A percentile compares a stretch with the other conserved stretches of the same genome.
Conservation (phyloP, 2,888 invertebrate genomes). For the Ceriagrion tenellum region DNA sequence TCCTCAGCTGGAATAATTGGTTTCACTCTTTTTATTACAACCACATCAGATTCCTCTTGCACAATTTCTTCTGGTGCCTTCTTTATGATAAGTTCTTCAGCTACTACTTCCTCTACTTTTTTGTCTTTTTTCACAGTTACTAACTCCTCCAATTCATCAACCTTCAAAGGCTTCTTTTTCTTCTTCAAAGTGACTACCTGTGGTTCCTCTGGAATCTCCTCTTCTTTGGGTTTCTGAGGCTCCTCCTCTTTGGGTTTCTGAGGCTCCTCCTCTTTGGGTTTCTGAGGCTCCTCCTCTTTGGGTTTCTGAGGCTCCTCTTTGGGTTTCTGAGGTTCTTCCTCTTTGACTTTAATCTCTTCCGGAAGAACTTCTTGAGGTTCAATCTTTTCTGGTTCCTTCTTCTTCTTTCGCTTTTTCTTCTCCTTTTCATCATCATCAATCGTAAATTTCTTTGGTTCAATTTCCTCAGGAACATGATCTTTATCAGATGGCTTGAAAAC, state of each 20-base stretch:
- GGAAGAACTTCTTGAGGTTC: slow-evolving; percentile 69
- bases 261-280: slow-evolving; percentile 69
- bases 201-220: slow-evolving; percentile 71
- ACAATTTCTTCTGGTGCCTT: slow-evolving; percentile 77
- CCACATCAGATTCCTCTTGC: slow-evolving; percentile 77
- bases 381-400: slow-evolving; percentile 67
- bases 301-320: slow-evolving; percentile 69
- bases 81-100: slow-evolving; percentile 72
- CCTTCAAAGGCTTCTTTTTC: slow-evolving; percentile 74
- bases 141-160: slow-evolving; percentile 81
- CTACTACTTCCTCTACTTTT: slow-evolving; percentile 32
- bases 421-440: slow-evolving; percentile 71
- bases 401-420: slow-evolving; percentile 70
- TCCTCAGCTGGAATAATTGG: slow-evolving; percentile 75
- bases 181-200: slow-evolving; percentile 72
- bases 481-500: slow-evolving; percentile 69
- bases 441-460: slow-evolving; percentile 73
- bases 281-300: slow-evolving; percentile 69
- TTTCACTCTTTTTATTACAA: slow-evolving; percentile 75
- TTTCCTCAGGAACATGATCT: slow-evolving; percentile 72
- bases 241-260: slow-evolving; percentile 70
- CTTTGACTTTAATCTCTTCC: slow-evolving; percentile 72
- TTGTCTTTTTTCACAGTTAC: slow-evolving; percentile 77
- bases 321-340: slow-evolving; percentile 72
- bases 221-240: slow-evolving; percentile 72